Percentiles rank a stretch among this genome's conserved stretches.
These are phyloP conservation scores for Moxostoma hubbsi DNA, from an alignment of 2,797 vertebrate genomes.

Conservation along the genomic window DNA sequence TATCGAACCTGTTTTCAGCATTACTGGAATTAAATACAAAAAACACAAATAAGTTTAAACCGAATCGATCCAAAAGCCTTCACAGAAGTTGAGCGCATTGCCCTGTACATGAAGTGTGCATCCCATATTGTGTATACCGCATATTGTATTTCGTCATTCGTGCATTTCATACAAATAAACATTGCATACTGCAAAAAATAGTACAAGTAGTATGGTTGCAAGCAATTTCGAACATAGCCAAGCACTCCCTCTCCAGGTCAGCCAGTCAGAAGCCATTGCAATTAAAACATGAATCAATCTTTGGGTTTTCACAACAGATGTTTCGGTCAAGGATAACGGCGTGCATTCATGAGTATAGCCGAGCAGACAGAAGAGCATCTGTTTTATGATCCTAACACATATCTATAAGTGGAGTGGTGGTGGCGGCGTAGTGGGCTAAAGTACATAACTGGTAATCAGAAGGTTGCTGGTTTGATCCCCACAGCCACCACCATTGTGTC, in stretches of 20 bases:
- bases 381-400: slow-evolving; percentile 14
- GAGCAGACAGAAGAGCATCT: not conserved
- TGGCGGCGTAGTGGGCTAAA: too few species aligned
- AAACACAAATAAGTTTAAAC: not conserved
- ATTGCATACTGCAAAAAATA: too few species aligned
- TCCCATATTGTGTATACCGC: too few species aligned
- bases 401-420: too few species aligned
- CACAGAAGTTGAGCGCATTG: not conserved
- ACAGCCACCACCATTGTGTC: too few species aligned
- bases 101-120: not conserved
- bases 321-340: not conserved
- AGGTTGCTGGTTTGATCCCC: too few species aligned
- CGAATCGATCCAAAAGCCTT: slow-evolving; percentile 5
- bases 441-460: too few species aligned
- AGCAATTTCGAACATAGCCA: too few species aligned
- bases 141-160: too few species aligned
- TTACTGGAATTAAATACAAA: slow-evolving; percentile 11
- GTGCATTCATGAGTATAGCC: not conserved
- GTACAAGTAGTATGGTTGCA: too few species aligned
- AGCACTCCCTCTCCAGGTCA: not conserved
- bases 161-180: too few species aligned
- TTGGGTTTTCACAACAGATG: too few species aligned
- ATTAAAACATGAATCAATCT: not conserved
- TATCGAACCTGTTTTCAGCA: slow-evolving; percentile 8
- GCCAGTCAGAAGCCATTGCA: not conserved